Evolutionary conservation across 2,797 vertebrate species (phyloP), one percentile per base, ranked within the genome.

Genomic region (Pantherophis alleghaniensis): DNA sequence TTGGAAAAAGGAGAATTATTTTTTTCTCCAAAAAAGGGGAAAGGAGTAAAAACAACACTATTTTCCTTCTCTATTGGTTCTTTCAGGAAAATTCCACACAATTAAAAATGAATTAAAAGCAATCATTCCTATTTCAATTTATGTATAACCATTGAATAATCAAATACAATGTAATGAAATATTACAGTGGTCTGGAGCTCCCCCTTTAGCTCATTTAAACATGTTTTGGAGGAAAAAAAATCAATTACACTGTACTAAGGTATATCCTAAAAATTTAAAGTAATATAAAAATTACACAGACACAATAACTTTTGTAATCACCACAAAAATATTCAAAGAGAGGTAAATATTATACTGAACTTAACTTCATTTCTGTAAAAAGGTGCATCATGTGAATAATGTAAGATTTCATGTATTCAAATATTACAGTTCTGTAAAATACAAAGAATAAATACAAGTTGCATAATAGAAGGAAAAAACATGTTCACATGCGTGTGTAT

Each of bases 131-230:
- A 9, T 90, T 91, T 94, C 83, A 26, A 1, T 94, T 28, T 1
- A 59, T 91, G 63, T 51, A 61, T 4, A 53, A 22, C 42, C 61
- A 61, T 63, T 66, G 14, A 63, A 79, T 89, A 53, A 51, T 89
- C 57, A 2, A 5, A 66, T 3, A 0, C n/a, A 56, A 86, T 7
- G 53, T 57, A 42, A 61, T 11, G 51, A 61, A 42, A 61, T n/a
- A 51, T 95, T 91, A 53, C 7, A 42, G 4, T 93, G 95, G 96
- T 90, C 95, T 92, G 61, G 92, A 97, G 97, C 96, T 96, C 96
- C 97, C 96, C 95, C 97, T 96, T 94, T 63, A 95, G 96, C 92
- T 18, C 94, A 91, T 83, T 11, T 7, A 11, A 57, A 87, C 95
- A 47, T 47, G 90, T 89, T 55, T 47, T 42, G 0, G n/a, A 86